Evolutionary conservation across 2,797 vertebrate genomes (phyloP).

Genomic region (Sciaenops ocellatus): DNA sequence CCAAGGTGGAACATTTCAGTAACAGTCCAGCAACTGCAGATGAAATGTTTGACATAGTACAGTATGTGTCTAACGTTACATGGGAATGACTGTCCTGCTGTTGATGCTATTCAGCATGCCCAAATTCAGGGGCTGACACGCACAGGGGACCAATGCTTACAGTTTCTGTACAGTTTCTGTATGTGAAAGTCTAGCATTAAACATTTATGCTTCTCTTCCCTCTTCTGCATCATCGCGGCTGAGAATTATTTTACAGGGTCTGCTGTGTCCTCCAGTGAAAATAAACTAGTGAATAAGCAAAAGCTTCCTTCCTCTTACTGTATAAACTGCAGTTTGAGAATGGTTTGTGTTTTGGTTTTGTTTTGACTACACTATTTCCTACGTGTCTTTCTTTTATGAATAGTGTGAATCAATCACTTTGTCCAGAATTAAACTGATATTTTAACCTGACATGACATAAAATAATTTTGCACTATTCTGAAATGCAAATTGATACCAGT

Average conservation of each 20-base stretch:
- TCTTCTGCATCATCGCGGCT: constrained; percentile 12
- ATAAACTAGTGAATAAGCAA: constrained; percentile 21
- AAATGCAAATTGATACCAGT: not conserved
- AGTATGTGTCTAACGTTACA: no score
- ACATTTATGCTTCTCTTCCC: constrained; percentile 29
- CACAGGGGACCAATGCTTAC: not conserved
- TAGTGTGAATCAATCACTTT: not conserved
- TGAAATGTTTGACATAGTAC: constrained; percentile 5
- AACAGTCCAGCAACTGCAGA: constrained; percentile 22
- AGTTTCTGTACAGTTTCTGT: constrained; percentile 40
- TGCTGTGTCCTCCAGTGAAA: constrained; percentile 22
- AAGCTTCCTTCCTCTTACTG: not conserved
- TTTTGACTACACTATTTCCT: not conserved
- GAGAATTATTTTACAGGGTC: constrained; percentile 18
- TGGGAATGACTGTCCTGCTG: constrained; percentile 15
- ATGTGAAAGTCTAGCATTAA: constrained; percentile 35
- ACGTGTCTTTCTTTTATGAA: constrained; percentile 4
- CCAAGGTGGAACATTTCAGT: constrained; percentile 21
- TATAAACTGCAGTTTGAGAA: not conserved
- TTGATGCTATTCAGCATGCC: constrained; percentile 19
- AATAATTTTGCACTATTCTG: not conserved
- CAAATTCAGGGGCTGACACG: constrained; percentile 23
- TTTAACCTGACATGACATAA: not conserved
- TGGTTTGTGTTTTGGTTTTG: not conserved
- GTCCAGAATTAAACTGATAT: constrained; percentile 4